phyloP scores from a whole-genome alignment of 53 echinoderm and acorn worm species.

The Henricia sp. region DNA sequence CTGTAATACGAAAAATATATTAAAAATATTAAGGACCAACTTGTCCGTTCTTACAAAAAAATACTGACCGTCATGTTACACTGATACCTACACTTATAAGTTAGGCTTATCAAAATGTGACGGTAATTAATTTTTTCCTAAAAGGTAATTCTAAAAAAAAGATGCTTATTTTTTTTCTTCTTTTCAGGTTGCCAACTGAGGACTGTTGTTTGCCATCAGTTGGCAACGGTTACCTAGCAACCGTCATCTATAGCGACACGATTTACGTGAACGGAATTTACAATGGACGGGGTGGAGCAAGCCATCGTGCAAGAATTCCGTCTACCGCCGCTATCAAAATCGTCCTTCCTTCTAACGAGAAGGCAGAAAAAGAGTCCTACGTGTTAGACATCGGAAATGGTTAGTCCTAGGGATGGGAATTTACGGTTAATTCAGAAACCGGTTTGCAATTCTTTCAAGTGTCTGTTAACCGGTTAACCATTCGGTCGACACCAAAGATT shows the following conservation, averaged over 20 bases:
- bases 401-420: too few species aligned
- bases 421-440: too few species aligned
- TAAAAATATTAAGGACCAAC: neutral
- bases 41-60: too few species aligned
- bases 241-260: constrained; percentile 83
- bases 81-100: neutral
- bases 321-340: constrained; percentile 74
- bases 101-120: too few species aligned
- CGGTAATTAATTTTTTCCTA: too few species aligned
- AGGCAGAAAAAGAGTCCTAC: constrained; percentile 62
- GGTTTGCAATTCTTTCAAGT: too few species aligned
- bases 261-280: constrained; percentile 90
- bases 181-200: constrained; percentile 70
- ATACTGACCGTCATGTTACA: neutral
- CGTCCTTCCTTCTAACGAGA: constrained; percentile 18
- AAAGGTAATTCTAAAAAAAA: too few species aligned
- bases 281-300: constrained; percentile 73
- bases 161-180: neutral
- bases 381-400: constrained; percentile 77
- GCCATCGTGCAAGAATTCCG: constrained; percentile 90
- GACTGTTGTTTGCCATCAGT: constrained; percentile 80
- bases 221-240: constrained; percentile 96
- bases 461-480: too few species aligned
- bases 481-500: too few species aligned
- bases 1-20: too few species aligned